Evolutionary conservation across 2,797 vertebrate species (phyloP), one percentile per base, ranked within the genome.

Genomic region (Sebastes flavidus): DNA sequence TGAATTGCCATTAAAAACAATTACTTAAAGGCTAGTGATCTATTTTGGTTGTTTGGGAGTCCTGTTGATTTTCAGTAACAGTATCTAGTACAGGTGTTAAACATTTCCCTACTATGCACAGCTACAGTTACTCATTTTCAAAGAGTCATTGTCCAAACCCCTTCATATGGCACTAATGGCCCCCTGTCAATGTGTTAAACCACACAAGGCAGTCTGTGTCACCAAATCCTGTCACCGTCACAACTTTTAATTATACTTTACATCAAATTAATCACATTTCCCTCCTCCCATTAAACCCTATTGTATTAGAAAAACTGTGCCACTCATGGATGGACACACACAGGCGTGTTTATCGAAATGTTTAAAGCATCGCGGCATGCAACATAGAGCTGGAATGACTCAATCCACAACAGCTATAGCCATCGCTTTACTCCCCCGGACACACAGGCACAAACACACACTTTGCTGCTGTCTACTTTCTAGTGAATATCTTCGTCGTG

Each of bases 221-320:
- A 81, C 54, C 70, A 55, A 77, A 67, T 69, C 85, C 32, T 70
- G 72, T 75, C 81, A 67, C 58, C 29, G 55, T 29, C 27, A 46
- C 58, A 75, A 58, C 29, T 65, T 86, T 67, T 67, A 77, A 84
- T 88, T 76, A 85, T 24, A 80, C 60, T 72, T 69, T 42, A 61
- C 54, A 54, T 77, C 42, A 30, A 24, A 34, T 74, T 80, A 87
- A 83, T 81, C 60, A 65, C 32, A 24, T 61, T 63, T 56, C 11
- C 42, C 30, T 61, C 6, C 16, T 62, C 22, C 49, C 25, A 67
- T 67, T 18, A 73, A 70, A 56, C 14, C n/a, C 36, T 55, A 11
- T 6, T 59, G 27, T 32, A 61, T 36, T 29, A 52, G 4, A 68
- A 63, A 72, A 77, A 65, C 22, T 36, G 49, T 34, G 55, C 12